Percentiles rank a stretch among this genome's conserved stretches.
These are phyloP conservation scores for Diceros bicornis DNA, from an alignment of 2,797 vertebrate genomes.

Conservation along the genomic window DNA sequence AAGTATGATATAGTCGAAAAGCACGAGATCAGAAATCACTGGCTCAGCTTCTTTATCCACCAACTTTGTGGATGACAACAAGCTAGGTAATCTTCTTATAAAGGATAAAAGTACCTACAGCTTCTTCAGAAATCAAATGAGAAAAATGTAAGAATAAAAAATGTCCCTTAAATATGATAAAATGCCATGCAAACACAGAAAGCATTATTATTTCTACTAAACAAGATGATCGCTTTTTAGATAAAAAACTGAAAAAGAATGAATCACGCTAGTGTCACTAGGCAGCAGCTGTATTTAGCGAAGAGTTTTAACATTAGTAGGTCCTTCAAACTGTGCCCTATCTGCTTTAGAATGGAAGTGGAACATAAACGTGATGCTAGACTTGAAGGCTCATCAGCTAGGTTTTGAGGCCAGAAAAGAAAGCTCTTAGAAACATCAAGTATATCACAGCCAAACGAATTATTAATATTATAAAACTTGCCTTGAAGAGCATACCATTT, in stretches of 20 bases:
- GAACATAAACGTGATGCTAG: not conserved
- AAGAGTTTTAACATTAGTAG: not conserved
- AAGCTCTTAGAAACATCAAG: conserved; percentile 31
- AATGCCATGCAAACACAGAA: not conserved
- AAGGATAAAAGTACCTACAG: not conserved
- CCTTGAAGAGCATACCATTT: not conserved
- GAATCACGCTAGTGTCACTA: not conserved
- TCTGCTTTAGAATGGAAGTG: not conserved
- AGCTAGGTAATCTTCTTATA: not conserved
- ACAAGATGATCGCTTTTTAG: not conserved
- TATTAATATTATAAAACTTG: not conserved
- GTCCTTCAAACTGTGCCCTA: not conserved
- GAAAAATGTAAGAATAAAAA: conserved; percentile 32
- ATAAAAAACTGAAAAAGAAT: not conserved
- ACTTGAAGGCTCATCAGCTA: not conserved
- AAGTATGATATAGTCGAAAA: not conserved
- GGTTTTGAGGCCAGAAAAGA: not conserved
- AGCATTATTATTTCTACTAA: not conserved
- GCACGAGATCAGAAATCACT: not conserved
- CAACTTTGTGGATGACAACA: not conserved
- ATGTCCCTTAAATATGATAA: not conserved
- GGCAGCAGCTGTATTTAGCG: not conserved
- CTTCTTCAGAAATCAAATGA: not conserved
- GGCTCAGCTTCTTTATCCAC: conserved; percentile 1
- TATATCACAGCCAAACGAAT: not conserved